Evolutionary conservation across 2,797 vertebrate species (phyloP), one percentile per base, ranked within the genome.

Genomic region (Tamandua tetradactyla): DNA sequence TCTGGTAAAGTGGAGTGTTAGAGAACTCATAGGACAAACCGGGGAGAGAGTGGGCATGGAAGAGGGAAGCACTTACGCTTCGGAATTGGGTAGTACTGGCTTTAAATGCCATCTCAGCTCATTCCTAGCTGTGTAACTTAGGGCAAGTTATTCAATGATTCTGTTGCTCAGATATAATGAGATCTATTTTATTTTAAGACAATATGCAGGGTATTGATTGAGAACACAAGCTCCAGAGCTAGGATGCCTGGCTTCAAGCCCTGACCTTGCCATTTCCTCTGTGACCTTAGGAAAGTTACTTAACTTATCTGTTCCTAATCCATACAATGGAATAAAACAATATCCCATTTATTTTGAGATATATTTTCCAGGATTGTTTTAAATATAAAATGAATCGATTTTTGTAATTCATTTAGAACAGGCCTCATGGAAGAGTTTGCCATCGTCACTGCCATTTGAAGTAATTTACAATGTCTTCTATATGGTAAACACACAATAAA

Each of bases 351-450:
- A n/a, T n/a, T n/a, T n/a, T n/a, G n/a, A n/a, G n/a, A n/a, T n/a
- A n/a, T n/a, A n/a, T n/a, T 7, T 64, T 81, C 37, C 22, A 35
- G 20, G 7, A 23, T 30, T 90, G 52, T 76, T 86, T 25, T 42
- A 71, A 87, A 94, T 68, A 94, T 27, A 18, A 89, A 86, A 44
- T n/a, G 42, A 81, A 35, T 83, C 13, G 15, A 20, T 55, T 49
- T 15, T 23, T 14, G 23, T 42, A 52, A 27, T 74, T 59, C 40
- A 55, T 32, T 81, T 71, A 66, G 55, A 15, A 23, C 25, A 76
- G 59, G 75, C 7, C 0, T 85, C n/a, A 7, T 2, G 23, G 40
- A 23, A 37, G 88, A 75, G 91, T 85, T 64, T 55, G 13, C 44
- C 40, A 64, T 59, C 32, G 9, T 61, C 20, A 27, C 25, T 57